phyloP scores from a whole-genome alignment of 2,888 invertebrate species.

The Unio pictorum region DNA sequence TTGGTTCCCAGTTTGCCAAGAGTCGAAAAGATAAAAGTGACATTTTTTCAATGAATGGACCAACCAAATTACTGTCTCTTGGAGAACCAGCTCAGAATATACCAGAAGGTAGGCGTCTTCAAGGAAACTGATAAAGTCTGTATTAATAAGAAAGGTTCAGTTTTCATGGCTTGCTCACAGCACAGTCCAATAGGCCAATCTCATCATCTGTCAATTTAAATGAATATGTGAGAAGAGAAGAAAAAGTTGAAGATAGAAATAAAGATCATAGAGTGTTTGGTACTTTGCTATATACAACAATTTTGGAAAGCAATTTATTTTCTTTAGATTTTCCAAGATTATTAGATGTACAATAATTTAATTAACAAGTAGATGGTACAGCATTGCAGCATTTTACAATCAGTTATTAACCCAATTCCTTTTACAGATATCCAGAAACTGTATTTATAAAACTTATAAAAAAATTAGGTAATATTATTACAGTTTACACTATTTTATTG shows the following conservation, averaged over 20 bases:
- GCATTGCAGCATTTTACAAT: too few species aligned
- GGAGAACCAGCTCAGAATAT: constrained; percentile 46
- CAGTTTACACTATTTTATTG: too few species aligned
- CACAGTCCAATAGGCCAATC: background rate
- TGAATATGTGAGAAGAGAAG: background rate
- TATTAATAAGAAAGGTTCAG: background rate
- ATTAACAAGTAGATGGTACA: too few species aligned
- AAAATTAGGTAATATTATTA: too few species aligned
- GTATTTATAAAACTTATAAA: too few species aligned
- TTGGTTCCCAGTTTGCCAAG: constrained; percentile 54
- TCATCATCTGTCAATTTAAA: background rate
- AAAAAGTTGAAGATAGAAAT: background rate
- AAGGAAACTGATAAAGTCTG: background rate
- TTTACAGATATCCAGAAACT: too few species aligned
- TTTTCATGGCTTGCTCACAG: background rate
- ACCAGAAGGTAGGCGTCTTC: constrained; percentile 36
- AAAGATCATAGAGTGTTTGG: background rate
- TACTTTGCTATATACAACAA: too few species aligned
- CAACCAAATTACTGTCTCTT: constrained; percentile 40
- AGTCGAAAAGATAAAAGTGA: constrained; percentile 40
- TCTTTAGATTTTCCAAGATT: too few species aligned
- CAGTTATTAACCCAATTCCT: too few species aligned
- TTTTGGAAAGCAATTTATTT: too few species aligned
- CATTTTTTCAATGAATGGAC: constrained; percentile 30
- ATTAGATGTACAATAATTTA: too few species aligned